Conservation (phyloP, 2,888 invertebrate genomes). For the Aradus depressus region DNA sequence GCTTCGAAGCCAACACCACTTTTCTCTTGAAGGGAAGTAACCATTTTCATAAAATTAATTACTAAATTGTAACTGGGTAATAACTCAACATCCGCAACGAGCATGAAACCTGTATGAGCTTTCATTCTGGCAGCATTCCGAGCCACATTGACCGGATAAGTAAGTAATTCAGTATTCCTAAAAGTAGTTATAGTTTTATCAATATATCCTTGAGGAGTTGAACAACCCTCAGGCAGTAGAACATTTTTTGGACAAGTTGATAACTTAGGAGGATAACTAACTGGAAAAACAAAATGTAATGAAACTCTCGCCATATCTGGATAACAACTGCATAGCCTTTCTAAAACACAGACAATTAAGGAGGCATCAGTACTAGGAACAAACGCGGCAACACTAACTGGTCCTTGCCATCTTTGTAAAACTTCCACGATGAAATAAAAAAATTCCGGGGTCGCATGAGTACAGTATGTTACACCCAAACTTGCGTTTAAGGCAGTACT, state of each 20-base stretch:
- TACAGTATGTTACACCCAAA: conserved; percentile 51
- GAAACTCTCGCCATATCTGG: conserved; percentile 57
- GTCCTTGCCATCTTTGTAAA: conserved; percentile 56
- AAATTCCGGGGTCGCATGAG: conserved; percentile 61
- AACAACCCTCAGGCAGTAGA: conserved; percentile 34
- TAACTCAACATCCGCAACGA: conserved; percentile 61
- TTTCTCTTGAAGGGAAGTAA: conserved; percentile 38
- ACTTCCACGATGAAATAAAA: conserved; percentile 56
- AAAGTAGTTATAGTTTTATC: conserved; percentile 29
- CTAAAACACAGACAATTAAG: conserved; percentile 48
- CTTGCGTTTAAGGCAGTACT: conserved; percentile 37
- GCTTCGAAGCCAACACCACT: conserved; percentile 32
- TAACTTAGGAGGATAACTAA: conserved; percentile 41
- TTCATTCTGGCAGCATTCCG: conserved; percentile 57
- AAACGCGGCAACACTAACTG: conserved; percentile 56
- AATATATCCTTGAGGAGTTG: conserved; percentile 38
- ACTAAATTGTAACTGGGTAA: conserved; percentile 55
- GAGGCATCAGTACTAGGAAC: conserved; percentile 55
- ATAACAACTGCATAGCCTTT: conserved; percentile 53
- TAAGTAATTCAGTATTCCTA: conserved; percentile 36
- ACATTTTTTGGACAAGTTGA: conserved; percentile 18
- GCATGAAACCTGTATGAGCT: conserved; percentile 49
- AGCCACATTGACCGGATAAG: conserved; percentile 62
- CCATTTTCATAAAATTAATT: conserved; percentile 46
- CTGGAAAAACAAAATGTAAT: conserved; percentile 54